Evolutionary conservation across 2,113 vertebrate genomes (phyloP), one percentile per base, ranked within the genome.

Genomic region (Rana temporaria): DNA sequence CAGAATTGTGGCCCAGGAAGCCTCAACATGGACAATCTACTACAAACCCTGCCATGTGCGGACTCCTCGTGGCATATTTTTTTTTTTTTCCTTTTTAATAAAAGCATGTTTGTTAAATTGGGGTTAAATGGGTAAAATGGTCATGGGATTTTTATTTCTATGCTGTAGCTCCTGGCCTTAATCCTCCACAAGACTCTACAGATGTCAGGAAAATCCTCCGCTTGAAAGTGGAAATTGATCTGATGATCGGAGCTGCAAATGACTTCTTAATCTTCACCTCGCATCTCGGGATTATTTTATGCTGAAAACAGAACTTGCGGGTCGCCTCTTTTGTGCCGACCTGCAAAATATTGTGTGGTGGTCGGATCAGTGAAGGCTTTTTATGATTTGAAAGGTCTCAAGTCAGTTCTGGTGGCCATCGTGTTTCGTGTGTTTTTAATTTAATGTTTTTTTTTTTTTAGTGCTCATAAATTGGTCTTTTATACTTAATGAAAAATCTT

Each of bases 141-240:
- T 32, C 48, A 56, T 32, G 76, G 22, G 63, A 56, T 67, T 67
- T 67, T 55, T 79, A 8, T 32, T 55, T 22, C 63, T 67, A 26
- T 38, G 0, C 48, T n/a, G n/a, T n/a, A 65, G 69, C 69, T 75
- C 42, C 59, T 59, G 52, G 52, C n/a, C 59, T 75, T 82, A 82
- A 82, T 82, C 80, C 80, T 74, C 24, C 69, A 60, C 80, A 67
- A 74, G 38, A 66, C 70, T 75, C 80, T 67, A 62, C 80, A 82
- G 80, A 82, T 82, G 80, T 74, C 80, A 17, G 70, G 69, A 63
- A 82, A 82, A 82, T 82, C 80, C 80, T 62, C 80, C 57, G 71
- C 70, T 82, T 66, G 70, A 82, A 75, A 73, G 80, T 82, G 80
- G 80, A 82, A 82, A 82, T 56, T 32, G 80, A 82, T 82, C 80